Percentiles rank a stretch among this genome's conserved stretches.
phyloP scores from a whole-genome alignment of 1,140 invertebrate genomes.

The Chironomus striatipennis region DNA sequence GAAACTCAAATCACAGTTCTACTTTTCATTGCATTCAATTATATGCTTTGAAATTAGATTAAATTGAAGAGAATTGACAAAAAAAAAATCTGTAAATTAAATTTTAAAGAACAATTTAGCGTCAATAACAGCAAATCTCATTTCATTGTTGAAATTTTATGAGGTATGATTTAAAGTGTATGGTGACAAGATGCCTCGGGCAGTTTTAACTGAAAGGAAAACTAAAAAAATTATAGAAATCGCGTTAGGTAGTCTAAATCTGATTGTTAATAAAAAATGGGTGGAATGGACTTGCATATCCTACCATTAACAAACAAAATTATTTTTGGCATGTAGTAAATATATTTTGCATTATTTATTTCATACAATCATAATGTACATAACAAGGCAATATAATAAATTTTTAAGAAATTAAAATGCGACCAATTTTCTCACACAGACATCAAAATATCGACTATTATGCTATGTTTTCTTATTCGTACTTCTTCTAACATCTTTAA shows the following conservation, averaged over 20 bases:
- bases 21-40: background rate
- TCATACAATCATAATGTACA: background rate
- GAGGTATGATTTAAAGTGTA: no score
- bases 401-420: background rate
- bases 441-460: background rate
- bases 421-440: background rate
- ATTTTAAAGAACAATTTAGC: slow-evolving; percentile 1
- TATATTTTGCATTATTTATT: slow-evolving; percentile 3
- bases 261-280: background rate
- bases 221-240: no score
- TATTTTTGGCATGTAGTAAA: background rate
- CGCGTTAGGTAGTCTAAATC: background rate
- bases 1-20: background rate
- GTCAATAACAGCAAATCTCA: background rate
- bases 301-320: background rate
- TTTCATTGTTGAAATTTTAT: background rate
- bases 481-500: no score
- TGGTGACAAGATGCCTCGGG: no score
- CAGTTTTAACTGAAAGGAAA: no score
- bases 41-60: background rate
- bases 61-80: background rate
- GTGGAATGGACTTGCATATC: background rate
- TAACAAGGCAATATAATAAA: slow-evolving; percentile 2
- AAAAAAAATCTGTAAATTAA: background rate
- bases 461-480: no score